Evolutionary conservation across 2,797 vertebrate species (phyloP).

Genomic region (Psittacula derbiana): DNA sequence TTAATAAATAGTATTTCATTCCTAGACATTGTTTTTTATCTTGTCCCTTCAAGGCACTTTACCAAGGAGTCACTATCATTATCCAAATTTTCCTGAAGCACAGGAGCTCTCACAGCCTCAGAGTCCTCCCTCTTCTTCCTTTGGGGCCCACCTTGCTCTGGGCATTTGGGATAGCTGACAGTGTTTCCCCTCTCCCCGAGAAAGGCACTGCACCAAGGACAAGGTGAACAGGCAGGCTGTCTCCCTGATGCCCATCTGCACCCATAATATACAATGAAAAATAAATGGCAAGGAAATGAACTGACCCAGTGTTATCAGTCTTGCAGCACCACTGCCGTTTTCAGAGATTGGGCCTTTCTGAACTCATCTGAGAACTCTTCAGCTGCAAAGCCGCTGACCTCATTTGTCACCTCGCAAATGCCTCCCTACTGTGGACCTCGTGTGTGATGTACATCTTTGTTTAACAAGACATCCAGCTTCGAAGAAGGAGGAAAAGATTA

Average conservation of each 20-base stretch:
- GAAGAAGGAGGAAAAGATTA: background rate
- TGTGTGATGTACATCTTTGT: conserved; percentile 5
- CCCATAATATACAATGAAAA: background rate
- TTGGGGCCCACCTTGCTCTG: background rate
- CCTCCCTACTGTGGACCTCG: background rate
- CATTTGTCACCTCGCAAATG: background rate
- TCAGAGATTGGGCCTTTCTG: background rate
- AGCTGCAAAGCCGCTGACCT: conserved; percentile 21
- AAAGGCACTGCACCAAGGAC: background rate
- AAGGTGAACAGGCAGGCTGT: background rate
- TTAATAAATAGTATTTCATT: background rate
- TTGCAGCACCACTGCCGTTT: background rate
- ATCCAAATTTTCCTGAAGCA: background rate
- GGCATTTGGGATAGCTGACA: background rate
- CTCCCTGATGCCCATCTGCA: background rate
- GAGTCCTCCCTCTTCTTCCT: background rate
- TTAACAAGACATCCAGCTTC: conserved; percentile 14
- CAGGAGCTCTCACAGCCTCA: background rate
- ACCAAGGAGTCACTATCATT: background rate
- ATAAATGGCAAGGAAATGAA: background rate
- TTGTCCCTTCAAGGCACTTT: background rate
- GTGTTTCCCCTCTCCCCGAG: background rate
- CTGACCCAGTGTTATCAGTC: background rate
- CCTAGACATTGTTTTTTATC: background rate
- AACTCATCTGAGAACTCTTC: background rate